A percentile compares a stretch with the other conserved stretches of the same genome.
phyloP scores from a whole-genome alignment of 2,113 vertebrate genomes.

The Corythornis vintsioides region DNA sequence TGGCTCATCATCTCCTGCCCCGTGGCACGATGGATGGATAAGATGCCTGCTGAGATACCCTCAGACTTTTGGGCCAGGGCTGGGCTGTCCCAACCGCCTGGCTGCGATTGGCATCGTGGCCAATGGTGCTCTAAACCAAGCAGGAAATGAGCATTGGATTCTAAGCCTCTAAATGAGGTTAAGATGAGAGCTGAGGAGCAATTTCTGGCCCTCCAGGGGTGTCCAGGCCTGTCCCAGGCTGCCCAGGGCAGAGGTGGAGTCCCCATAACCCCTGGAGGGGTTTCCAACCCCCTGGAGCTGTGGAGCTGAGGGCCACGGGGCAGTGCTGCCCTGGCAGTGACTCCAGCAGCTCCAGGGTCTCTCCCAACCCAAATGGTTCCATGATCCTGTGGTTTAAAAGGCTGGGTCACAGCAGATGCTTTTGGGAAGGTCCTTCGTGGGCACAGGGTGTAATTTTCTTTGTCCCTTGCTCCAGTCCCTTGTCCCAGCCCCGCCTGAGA shows the following conservation, averaged over 20 bases:
- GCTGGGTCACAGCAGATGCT: neutral
- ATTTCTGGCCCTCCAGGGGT: neutral
- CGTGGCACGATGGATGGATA: neutral
- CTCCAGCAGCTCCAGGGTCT: neutral
- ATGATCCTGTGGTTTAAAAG: too few species aligned
- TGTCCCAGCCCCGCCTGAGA: neutral
- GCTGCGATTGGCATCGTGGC: neutral
- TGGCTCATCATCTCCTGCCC: neutral
- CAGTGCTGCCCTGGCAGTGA: neutral
- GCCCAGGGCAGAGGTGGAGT: neutral
- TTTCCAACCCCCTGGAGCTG: neutral
- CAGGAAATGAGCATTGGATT: rapidly evolving
- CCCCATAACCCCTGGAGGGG: neutral
- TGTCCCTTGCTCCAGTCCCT: neutral
- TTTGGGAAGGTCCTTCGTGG: rapidly evolving
- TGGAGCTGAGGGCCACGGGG: neutral
- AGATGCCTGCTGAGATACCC: too few species aligned
- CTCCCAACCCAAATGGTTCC: neutral
- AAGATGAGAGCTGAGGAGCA: neutral
- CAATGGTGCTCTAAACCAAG: neutral
- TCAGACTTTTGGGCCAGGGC: neutral
- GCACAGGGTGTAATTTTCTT: rapidly evolving
- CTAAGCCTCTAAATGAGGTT: neutral
- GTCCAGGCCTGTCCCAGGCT: neutral
- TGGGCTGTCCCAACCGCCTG: neutral